Base-by-base conservation (phyloP, 2,888 invertebrate genomes). In the Spodoptera picta region DNA sequence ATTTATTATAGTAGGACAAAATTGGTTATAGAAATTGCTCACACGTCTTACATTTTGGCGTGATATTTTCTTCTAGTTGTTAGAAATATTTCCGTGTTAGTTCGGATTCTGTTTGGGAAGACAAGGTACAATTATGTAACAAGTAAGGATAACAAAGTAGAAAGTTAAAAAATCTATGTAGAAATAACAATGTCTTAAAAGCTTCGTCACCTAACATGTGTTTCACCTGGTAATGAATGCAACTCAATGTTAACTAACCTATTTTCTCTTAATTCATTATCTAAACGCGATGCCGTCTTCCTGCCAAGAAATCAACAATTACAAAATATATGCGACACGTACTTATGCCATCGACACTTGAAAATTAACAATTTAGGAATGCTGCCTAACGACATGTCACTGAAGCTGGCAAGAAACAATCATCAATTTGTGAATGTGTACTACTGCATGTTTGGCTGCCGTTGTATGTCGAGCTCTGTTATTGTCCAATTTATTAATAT, bases 31-130 rank as follows among this genome's bases (percentile, higher is more conserved):
- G 69, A 73, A 58, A 77, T 86, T 90, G 92, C 93, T 93, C 93
- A 92, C 89, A 89, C 89, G 91, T 93, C 93, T 93, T 93, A 91
- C 90, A 79, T 88, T 88, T 93, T 92, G 93, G 93, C 92, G 93
- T 93, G 91, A 92, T 86, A 75, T 81, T 68, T 73, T 77, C 53
- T 75, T 67, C 60, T 74, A 75, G 75, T 72, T 69, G 62, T 60
- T 75, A 76, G 65, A 74, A 63, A 58, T 73, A 58, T 68, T 56
- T 69, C 69, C 62, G 58, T 72, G 59, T 69, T 76, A 55, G 54
- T 77, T 62, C 52, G 59, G 60, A 53, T 67, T 63, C 56, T 67
- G 57, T 69, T 72, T 67, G 75, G 73, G 70, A 73, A 70, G 75
- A 73, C 73, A 67, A 60, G 60, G 72, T 69, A 65, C 53, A 60